Base-by-base conservation (phyloP, 2,888 invertebrate genomes). In the Drosophila acutilabella region DNA sequence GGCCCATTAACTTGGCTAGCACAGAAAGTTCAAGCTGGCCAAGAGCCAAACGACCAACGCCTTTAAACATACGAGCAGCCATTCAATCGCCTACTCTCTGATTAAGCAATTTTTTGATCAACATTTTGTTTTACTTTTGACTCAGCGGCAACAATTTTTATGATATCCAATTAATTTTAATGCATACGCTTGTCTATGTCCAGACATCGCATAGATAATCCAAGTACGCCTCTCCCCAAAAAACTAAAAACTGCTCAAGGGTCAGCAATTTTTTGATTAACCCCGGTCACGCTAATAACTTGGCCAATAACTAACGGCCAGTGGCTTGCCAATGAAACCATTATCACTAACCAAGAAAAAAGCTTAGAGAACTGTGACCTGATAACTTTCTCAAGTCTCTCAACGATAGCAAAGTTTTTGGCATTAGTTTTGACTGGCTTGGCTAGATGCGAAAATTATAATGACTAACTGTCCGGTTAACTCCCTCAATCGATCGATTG, bases 221-320 rank as follows among this genome's bases (percentile, higher is more conserved):
- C 33, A 33, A 44, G 8, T 23, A 33, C 45, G 45, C 57, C 57
- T 57, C 45, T 57, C 56, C 56, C 40, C 30, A 48, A 36, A 36
- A 36, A 36, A 40, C 14, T 62, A 36, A 36, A 36, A 36, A 40
- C 14, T 62, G 71, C 72, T 67, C 61, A 77, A 78, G 78, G 90
- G 89, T 90, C 89, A 90, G 77, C 76, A 79, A 84, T 88, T 89
- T 89, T 76, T 90, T 88, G 88, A 90, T 90, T 90, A 90, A 90
- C 90, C 90, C 73, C 61, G 69, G 79, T 79, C 79, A 81, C 81
- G 81, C 81, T 77, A 81, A 81, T 81, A 74, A 71, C 69, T 67
- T 71, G 70, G 59, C 71, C 66, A 42, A 30, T 41, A 20, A 33
- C 56, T 36, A 44, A 44, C 44, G 20, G 56, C 48, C 26, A 68